These are phyloP conservation scores for Chlamydotis undulata DNA, from an alignment of 2,113 vertebrate genomes.

Conservation along the genomic window DNA sequence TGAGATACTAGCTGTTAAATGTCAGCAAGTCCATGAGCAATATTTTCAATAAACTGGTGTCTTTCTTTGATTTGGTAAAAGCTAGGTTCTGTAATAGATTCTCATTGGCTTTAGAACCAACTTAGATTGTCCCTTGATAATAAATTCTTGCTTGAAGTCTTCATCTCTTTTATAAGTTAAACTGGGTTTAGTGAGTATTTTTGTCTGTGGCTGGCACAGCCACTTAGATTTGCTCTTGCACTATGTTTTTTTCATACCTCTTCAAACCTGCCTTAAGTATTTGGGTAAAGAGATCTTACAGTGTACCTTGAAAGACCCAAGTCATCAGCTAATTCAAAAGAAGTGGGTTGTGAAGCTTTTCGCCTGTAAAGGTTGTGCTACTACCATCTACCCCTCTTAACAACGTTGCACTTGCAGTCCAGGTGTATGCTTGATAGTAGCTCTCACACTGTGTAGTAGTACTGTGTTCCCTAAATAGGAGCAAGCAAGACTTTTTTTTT, in stretches of 20 bases:
- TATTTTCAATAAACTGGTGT: conserved; percentile 22
- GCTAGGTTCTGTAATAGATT: not conserved
- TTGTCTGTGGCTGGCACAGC: not conserved
- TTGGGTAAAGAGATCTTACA: not conserved
- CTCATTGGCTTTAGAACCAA: not conserved
- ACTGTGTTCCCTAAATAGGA: not conserved
- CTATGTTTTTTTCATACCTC: not conserved
- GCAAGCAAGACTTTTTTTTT: not conserved
- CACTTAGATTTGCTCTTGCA: not conserved
- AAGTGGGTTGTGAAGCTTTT: not conserved
- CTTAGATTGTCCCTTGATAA: not conserved
- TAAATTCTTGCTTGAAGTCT: not conserved
- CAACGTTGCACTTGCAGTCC: not conserved
- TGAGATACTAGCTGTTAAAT: conserved; percentile 40
- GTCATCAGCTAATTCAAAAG: not conserved
- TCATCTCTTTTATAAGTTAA: not conserved
- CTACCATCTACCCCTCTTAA: not conserved
- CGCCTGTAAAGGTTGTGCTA: not conserved
- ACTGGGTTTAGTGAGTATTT: not conserved
- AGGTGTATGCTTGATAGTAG: not conserved
- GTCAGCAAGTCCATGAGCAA: not conserved
- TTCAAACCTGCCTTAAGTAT: not conserved
- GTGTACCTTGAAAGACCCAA: not conserved
- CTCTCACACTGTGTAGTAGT: not conserved
- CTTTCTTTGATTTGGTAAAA: conserved; percentile 24